A percentile compares a stretch with the other conserved stretches of the same genome.
These are phyloP conservation scores for Thelaira solivaga DNA, from an alignment of 2,888 invertebrate genomes.

Conservation along the genomic window DNA sequence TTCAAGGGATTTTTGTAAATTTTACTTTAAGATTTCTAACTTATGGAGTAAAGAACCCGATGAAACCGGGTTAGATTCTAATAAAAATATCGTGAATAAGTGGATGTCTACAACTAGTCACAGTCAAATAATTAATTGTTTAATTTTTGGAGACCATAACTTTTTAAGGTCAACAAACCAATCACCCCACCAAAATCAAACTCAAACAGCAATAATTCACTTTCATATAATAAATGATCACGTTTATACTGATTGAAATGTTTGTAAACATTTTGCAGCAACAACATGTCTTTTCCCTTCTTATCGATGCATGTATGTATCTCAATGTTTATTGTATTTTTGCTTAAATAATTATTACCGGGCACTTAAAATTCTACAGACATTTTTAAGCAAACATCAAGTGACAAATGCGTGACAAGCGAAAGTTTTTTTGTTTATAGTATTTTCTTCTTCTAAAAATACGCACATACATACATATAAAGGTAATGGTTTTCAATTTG, in stretches of 20 bases:
- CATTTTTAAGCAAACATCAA: slow-evolving; percentile 61
- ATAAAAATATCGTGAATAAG: too few relatives aligned
- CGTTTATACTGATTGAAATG: slow-evolving; percentile 18
- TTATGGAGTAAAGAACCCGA: too few relatives aligned
- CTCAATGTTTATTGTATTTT: neutral
- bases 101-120: too few relatives aligned
- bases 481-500: slow-evolving; percentile 34
- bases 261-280: slow-evolving; percentile 22
- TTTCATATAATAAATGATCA: slow-evolving; percentile 53
- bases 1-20: too few relatives aligned
- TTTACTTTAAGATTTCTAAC: too few relatives aligned
- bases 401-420: slow-evolving; percentile 59
- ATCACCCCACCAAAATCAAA: too few relatives aligned
- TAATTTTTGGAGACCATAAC: too few relatives aligned
- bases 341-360: slow-evolving; percentile 32
- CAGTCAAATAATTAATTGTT: too few relatives aligned
- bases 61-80: too few relatives aligned
- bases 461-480: neutral
- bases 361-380: slow-evolving; percentile 58
- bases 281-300: slow-evolving; percentile 17
- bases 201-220: slow-evolving; percentile 45
- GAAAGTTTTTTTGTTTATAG: slow-evolving; percentile 50
- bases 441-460: neutral
- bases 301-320: neutral
- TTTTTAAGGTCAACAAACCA: slow-evolving; percentile 23